Evolutionary conservation across 2,888 invertebrate species (phyloP).

Genomic region (Cantharis rufa): DNA sequence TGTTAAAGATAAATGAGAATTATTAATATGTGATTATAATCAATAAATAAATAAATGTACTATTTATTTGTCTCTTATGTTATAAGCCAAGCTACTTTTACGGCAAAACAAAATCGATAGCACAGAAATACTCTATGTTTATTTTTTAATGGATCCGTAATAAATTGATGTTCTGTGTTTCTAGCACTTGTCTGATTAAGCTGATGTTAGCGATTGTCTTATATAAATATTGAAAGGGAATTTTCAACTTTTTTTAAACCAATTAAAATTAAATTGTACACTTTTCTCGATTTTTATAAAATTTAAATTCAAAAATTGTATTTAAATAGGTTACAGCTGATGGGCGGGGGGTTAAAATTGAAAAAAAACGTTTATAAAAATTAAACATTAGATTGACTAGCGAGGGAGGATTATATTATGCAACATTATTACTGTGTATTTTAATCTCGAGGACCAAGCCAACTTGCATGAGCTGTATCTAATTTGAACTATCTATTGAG

Average conservation of each 20-base stretch:
- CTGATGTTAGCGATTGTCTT: neutral
- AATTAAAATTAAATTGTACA: too few relatives aligned
- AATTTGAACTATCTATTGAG: neutral
- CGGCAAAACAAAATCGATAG: neutral
- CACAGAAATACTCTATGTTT: neutral
- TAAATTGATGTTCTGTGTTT: neutral
- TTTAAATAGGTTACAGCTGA: neutral
- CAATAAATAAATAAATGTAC: neutral
- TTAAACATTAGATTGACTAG: too few relatives aligned
- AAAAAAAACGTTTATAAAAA: too few relatives aligned
- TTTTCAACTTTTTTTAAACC: neutral
- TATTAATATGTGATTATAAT: neutral
- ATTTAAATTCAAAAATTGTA: neutral
- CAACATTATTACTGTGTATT: too few relatives aligned
- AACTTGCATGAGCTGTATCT: neutral
- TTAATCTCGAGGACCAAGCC: too few relatives aligned
- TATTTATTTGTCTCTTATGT: neutral
- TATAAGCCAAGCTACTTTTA: neutral
- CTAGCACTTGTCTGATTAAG: neutral
- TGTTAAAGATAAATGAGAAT: neutral
- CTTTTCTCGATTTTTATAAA: too few relatives aligned
- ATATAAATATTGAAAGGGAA: neutral
- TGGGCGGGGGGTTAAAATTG: too few relatives aligned
- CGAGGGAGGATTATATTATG: too few relatives aligned
- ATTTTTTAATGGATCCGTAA: neutral